Conservation (phyloP, 2,888 invertebrate genomes). For the Gymnosoma rotundatum region DNA sequence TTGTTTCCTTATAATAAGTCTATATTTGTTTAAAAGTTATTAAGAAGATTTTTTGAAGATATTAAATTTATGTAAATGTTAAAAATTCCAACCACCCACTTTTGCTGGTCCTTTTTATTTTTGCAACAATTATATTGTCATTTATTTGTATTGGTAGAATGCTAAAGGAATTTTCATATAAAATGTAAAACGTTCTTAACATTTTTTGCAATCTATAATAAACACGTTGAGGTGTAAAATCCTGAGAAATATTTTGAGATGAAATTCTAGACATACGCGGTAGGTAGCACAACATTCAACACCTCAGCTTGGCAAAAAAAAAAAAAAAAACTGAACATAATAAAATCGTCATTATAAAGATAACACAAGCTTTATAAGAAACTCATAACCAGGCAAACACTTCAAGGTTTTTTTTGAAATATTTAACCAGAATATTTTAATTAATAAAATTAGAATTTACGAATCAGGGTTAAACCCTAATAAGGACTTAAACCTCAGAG, state of each 20-base stretch:
- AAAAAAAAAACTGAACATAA: neutral
- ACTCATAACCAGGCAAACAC: constrained; percentile 28
- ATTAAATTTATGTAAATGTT: neutral
- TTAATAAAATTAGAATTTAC: no score
- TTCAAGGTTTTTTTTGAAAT: neutral
- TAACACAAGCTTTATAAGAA: constrained; percentile 17
- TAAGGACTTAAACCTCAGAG: no score
- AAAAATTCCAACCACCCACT: constrained; percentile 19
- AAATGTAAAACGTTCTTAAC: constrained; percentile 29
- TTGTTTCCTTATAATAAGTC: no score
- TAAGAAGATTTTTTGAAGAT: neutral
- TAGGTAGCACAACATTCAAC: constrained; percentile 17
- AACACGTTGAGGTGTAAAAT: constrained; percentile 62
- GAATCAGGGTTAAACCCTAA: no score
- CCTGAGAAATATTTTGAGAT: constrained; percentile 47
- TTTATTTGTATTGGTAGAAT: constrained; percentile 30
- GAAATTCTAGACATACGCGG: constrained; percentile 14
- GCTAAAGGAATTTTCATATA: constrained; percentile 1
- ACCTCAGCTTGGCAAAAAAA: constrained; percentile 3
- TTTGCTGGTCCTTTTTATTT: neutral
- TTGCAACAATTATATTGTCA: neutral
- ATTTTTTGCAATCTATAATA: constrained; percentile 47
- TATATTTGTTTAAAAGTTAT: no score
- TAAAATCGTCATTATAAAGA: constrained; percentile 41
- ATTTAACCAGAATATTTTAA: no score